Base-by-base conservation (phyloP, 2,113 vertebrate species). In the Abramis brama region DNA sequence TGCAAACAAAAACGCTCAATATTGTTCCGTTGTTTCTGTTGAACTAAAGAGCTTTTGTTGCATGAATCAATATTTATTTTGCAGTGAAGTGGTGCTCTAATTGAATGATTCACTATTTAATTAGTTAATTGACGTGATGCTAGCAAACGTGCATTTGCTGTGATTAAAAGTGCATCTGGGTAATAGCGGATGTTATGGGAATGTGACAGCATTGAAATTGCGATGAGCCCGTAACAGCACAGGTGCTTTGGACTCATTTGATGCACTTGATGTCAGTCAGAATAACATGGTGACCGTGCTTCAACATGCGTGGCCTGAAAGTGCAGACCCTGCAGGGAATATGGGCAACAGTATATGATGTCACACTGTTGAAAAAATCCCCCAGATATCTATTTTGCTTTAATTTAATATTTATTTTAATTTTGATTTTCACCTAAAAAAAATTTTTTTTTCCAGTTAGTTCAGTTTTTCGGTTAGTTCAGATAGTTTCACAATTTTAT, bases 41-140 rank as follows among this genome's bases (percentile, higher is more conserved):
- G 82, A 45, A 62, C 36, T 85, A 78, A 88, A 90, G 83, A 85
- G 73, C 76, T 89, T 82, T 82, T 71, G 66, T 62, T 79, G 6
- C 1, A 79, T 91, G 82, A 73, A 83, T 89, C 77, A 70, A 78
- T 84, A 82, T 90, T 89, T 83, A 66, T 79, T 70, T 79, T 47
- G 62, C 85, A 79, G 86, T 87, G 59, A 82, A 89, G 84, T 77
- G 82, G 86, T 43, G 15, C 68, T 86, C 84, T 86, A 88, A 91
- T 92, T 88, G 87, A 89, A 86, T 89, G 80, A 93, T 91, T 90
- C 86, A 64, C 64, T 62, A 2, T 86, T 77, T 90, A 85, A 90
- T 90, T 45, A 39, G 89, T 90, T 87, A 90, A 89, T 84, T 88
- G 86, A 85, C 60, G 68, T 79, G 86, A 88, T 57, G 90, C 90